phyloP scores from a whole-genome alignment of 2,113 vertebrate genomes.

The Echinops telfairi region DNA sequence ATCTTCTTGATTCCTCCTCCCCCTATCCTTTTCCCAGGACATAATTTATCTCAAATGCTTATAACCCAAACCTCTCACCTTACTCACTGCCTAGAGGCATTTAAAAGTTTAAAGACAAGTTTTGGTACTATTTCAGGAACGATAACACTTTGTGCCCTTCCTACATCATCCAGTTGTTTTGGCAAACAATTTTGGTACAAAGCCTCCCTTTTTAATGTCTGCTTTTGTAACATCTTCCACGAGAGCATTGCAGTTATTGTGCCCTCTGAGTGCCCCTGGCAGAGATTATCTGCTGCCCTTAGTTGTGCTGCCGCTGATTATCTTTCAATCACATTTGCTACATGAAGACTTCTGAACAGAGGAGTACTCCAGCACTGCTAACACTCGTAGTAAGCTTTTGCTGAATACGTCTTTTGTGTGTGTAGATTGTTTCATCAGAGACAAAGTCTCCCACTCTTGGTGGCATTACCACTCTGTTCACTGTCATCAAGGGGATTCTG shows the following conservation, averaged over 20 bases:
- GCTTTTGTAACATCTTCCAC: slow-evolving; percentile 57
- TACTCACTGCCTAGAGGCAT: background rate
- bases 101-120: slow-evolving; percentile 24
- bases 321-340: slow-evolving; percentile 78
- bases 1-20: background rate
- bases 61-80: background rate
- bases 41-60: background rate
- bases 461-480: background rate
- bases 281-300: slow-evolving; percentile 75
- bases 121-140: slow-evolving; percentile 37
- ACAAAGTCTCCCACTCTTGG: background rate
- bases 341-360: slow-evolving; percentile 66
- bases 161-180: slow-evolving; percentile 60
- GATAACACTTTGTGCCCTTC: slow-evolving; percentile 34
- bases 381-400: slow-evolving; percentile 55
- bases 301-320: slow-evolving; percentile 73
- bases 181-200: slow-evolving; percentile 62
- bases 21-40: background rate
- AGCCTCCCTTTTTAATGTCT: slow-evolving; percentile 71
- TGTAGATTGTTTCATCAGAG: slow-evolving; percentile 67
- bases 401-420: slow-evolving; percentile 17
- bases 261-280: slow-evolving; percentile 66
- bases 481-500: too few species aligned
- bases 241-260: slow-evolving; percentile 75
- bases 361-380: slow-evolving; percentile 60